Percentiles rank a stretch among this genome's conserved stretches.
These are phyloP conservation scores for Sphecodes monilicornis DNA, from an alignment of 2,888 invertebrate species.

Conservation along the genomic window DNA sequence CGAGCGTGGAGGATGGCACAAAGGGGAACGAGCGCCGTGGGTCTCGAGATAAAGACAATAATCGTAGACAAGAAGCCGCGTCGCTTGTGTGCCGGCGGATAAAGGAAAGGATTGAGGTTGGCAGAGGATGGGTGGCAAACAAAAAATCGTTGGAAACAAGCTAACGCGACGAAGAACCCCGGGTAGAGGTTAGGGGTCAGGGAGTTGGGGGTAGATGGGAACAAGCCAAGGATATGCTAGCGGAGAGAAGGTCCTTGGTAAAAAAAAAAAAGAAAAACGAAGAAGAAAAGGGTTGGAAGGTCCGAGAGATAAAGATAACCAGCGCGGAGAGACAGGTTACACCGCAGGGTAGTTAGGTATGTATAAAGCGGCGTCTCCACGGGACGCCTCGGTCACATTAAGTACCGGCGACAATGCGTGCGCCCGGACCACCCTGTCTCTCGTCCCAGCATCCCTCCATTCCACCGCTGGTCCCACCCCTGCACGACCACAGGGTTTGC, in stretches of 20 bases:
- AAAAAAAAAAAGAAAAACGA: not conserved
- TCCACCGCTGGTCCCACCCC: not conserved
- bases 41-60: constrained; percentile 46
- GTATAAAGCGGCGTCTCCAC: constrained; percentile 56
- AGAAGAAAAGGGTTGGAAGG: not conserved
- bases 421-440: not conserved
- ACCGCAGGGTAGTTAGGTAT: constrained; percentile 56
- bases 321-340: constrained; percentile 44
- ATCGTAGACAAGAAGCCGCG: constrained; percentile 42
- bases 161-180: not conserved
- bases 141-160: not conserved
- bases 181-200: not conserved
- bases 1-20: not conserved
- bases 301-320: constrained; percentile 52
- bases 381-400: constrained; percentile 54
- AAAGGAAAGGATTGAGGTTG: constrained; percentile 32
- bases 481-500: not conserved
- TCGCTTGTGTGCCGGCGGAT: constrained; percentile 6
- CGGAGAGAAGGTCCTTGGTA: not conserved
- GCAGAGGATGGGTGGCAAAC: constrained; percentile 22
- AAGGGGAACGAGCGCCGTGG: not conserved
- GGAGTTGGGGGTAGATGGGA: not conserved
- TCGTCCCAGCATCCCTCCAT: not conserved
- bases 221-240: constrained; percentile 4
- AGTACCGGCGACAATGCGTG: constrained; percentile 45